phyloP scores from a whole-genome alignment of 2,888 invertebrate species.

The Pyralis farinalis region DNA sequence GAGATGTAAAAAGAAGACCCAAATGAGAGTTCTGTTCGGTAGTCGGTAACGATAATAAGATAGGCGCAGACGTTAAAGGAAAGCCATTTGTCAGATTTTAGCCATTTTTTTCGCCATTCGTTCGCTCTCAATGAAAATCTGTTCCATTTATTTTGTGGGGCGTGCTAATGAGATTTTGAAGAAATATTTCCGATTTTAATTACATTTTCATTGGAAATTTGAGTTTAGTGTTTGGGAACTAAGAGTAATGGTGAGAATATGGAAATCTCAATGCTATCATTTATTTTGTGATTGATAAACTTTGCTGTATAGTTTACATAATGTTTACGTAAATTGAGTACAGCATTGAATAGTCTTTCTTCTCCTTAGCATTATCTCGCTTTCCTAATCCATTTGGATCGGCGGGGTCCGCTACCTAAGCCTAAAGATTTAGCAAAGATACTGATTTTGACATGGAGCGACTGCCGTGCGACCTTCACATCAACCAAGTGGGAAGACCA shows the following conservation, averaged over 20 bases:
- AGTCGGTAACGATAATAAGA: conserved; percentile 80
- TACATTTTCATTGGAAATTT: conserved; percentile 12
- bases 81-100: conserved; percentile 79
- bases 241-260: background rate
- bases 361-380: no score
- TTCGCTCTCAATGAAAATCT: conserved; percentile 74
- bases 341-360: no score
- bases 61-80: conserved; percentile 81
- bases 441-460: no score
- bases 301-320: no score
- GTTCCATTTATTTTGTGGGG: conserved; percentile 72
- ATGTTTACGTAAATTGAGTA: no score
- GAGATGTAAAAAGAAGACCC: conserved; percentile 60
- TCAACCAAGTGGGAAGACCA: no score
- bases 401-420: no score
- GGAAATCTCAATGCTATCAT: no score
- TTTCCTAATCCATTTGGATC: no score
- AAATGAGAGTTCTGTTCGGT: conserved; percentile 79
- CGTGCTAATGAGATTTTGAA: conserved; percentile 61
- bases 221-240: background rate
- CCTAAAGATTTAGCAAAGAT: no score
- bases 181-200: conserved; percentile 28
- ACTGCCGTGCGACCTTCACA: no score
- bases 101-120: conserved; percentile 75
- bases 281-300: no score